Evolutionary conservation across 2,797 vertebrate genomes (phyloP).

Genomic region (Onychomys leucogaster): DNA sequence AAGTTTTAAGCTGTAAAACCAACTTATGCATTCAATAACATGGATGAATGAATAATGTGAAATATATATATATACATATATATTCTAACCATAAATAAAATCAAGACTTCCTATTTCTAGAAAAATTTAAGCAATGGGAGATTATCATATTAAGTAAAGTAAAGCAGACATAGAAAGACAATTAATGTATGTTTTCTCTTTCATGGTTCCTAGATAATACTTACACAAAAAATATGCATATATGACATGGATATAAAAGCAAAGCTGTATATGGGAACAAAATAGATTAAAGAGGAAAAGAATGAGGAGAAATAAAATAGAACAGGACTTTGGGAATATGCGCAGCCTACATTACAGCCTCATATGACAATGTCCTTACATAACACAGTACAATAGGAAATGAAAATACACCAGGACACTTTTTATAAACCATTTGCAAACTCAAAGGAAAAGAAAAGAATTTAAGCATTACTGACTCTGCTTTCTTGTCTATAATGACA

Average conservation of each 20-base stretch:
- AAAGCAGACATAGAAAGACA: not conserved
- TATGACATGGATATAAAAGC: not conserved
- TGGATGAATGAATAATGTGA: not conserved
- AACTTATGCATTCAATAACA: not conserved
- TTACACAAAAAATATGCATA: not conserved
- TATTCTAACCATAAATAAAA: not conserved
- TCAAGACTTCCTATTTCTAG: not conserved
- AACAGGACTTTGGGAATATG: too few species aligned
- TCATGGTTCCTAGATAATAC: not conserved
- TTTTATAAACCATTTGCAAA: not conserved
- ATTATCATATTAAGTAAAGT: not conserved
- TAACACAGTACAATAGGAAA: not conserved
- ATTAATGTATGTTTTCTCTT: not conserved
- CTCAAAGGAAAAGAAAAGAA: not conserved
- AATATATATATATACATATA: not conserved
- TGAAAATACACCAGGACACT: not conserved
- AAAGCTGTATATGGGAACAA: not conserved
- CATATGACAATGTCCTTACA: not conserved
- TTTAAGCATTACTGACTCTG: not conserved
- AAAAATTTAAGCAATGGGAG: not conserved
- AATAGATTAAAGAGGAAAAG: not conserved
- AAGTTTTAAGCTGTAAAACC: not conserved
- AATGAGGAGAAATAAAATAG: not conserved
- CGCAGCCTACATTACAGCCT: not conserved
- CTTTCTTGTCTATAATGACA: not conserved